phyloP scores from a whole-genome alignment of 1,140 invertebrate genomes.

The Doryteuthis pealeii region DNA sequence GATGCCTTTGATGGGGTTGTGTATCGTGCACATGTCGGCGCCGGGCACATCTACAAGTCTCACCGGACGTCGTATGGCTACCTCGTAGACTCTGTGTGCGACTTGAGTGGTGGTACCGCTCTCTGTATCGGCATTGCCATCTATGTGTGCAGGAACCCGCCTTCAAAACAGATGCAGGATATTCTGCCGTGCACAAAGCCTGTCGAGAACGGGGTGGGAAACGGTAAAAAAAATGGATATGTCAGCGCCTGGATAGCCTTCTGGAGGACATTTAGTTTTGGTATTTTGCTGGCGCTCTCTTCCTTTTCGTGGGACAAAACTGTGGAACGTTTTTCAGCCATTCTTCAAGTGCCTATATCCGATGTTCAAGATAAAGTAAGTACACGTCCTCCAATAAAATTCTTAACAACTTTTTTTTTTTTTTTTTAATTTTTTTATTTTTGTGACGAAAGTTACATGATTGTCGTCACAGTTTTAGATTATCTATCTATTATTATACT shows the following conservation, averaged over 20 bases:
- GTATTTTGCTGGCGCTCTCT: slow-evolving; percentile 36
- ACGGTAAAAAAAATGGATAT: slow-evolving; percentile 1
- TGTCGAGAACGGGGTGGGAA: slow-evolving; percentile 16
- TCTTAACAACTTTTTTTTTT: too few species aligned
- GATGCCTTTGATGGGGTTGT: slow-evolving; percentile 56
- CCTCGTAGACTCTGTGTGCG: slow-evolving; percentile 47
- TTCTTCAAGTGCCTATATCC: slow-evolving; percentile 11
- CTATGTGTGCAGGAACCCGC: slow-evolving; percentile 15
- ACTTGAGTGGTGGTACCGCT: slow-evolving; percentile 44
- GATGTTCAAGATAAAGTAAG: slow-evolving; percentile 12
- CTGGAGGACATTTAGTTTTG: slow-evolving; percentile 46
- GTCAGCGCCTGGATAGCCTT: slow-evolving; percentile 44
- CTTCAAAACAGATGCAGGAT: not conserved
- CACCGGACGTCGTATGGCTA: slow-evolving; percentile 48
- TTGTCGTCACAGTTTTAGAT: too few species aligned
- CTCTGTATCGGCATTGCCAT: slow-evolving; percentile 24
- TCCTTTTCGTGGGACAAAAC: slow-evolving; percentile 43
- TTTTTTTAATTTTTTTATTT: too few species aligned
- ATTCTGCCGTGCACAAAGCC: slow-evolving; percentile 32
- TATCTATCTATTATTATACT: too few species aligned
- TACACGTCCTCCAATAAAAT: not conserved
- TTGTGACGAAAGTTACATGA: too few species aligned
- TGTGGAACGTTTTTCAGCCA: slow-evolving; percentile 21
- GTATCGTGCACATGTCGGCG: slow-evolving; percentile 39
- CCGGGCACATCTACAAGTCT: slow-evolving; percentile 44